Conservation (phyloP, 1,140 invertebrate species). For the Drosophila subpulchrella region DNA sequence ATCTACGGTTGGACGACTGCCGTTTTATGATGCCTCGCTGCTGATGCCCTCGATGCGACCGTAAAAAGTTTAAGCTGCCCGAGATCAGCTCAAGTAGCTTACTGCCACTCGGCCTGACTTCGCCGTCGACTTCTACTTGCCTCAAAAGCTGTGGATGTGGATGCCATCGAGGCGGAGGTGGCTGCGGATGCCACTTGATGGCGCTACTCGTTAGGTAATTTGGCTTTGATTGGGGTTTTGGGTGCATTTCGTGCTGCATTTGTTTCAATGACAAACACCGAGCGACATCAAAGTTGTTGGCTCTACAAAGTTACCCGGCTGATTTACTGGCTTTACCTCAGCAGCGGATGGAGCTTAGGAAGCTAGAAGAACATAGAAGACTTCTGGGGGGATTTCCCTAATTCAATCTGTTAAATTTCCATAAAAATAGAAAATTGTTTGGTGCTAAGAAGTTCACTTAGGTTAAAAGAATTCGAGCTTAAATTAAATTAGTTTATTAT, state of each 20-base stretch:
- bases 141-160: not conserved
- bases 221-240: slow-evolving; percentile 78
- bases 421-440: not conserved
- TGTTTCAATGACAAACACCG: slow-evolving; percentile 75
- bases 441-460: too few relatives aligned
- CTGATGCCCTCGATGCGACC: slow-evolving; percentile 58
- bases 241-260: slow-evolving; percentile 74
- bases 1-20: slow-evolving; percentile 39
- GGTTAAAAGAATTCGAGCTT: too few relatives aligned
- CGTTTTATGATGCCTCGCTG: slow-evolving; percentile 69
- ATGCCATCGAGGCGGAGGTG: not conserved
- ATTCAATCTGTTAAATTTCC: not conserved
- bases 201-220: slow-evolving; percentile 78
- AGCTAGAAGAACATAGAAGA: too few relatives aligned
- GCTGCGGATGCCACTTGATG: slow-evolving; percentile 63
- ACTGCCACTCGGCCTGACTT: slow-evolving; percentile 40
- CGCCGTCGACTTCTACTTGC: not conserved
- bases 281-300: slow-evolving; percentile 46
- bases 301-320: slow-evolving; percentile 10
- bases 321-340: slow-evolving; percentile 34
- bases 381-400: not conserved
- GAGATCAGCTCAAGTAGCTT: slow-evolving; percentile 72
- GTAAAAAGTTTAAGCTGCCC: slow-evolving; percentile 77
- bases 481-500: too few relatives aligned
- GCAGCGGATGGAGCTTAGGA: not conserved